These are phyloP conservation scores for Lasioglossum vierecki DNA, from an alignment of 2,888 invertebrate genomes.

Conservation along the genomic window DNA sequence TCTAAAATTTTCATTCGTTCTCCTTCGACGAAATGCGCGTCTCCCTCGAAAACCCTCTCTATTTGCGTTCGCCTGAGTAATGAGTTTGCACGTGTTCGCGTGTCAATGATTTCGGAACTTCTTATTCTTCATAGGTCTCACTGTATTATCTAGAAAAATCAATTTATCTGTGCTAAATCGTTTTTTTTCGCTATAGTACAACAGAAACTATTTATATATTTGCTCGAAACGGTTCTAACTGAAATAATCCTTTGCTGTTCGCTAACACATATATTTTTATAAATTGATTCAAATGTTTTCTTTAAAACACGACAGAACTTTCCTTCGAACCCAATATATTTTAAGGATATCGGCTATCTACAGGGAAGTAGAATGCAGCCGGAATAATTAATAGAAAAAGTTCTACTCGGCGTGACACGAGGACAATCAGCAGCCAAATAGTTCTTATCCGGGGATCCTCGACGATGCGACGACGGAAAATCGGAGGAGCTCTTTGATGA, in stretches of 20 bases:
- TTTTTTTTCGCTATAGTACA: neutral
- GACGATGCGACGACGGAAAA: constrained; percentile 32
- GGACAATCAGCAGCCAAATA: neutral
- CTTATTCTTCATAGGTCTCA: neutral
- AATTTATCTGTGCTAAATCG: neutral
- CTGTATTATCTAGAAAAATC: neutral
- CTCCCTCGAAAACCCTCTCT: neutral
- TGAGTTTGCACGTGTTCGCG: neutral
- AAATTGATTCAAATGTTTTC: too few relatives aligned
- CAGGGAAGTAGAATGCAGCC: neutral
- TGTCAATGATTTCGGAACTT: neutral
- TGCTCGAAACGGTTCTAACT: too few relatives aligned
- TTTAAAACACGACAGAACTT: too few relatives aligned
- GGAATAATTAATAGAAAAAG: neutral
- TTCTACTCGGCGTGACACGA: neutral
- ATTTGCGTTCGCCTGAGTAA: neutral
- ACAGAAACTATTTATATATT: neutral
- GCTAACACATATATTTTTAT: too few relatives aligned
- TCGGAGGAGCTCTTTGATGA: constrained; percentile 51
- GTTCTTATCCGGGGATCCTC: constrained; percentile 32
- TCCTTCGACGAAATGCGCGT: neutral
- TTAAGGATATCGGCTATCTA: neutral
- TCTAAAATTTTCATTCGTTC: neutral
- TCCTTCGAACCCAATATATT: neutral
- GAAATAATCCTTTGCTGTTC: neutral